Evolutionary conservation across 2,888 invertebrate species (phyloP).

Genomic region (Hemithea aestivaria): DNA sequence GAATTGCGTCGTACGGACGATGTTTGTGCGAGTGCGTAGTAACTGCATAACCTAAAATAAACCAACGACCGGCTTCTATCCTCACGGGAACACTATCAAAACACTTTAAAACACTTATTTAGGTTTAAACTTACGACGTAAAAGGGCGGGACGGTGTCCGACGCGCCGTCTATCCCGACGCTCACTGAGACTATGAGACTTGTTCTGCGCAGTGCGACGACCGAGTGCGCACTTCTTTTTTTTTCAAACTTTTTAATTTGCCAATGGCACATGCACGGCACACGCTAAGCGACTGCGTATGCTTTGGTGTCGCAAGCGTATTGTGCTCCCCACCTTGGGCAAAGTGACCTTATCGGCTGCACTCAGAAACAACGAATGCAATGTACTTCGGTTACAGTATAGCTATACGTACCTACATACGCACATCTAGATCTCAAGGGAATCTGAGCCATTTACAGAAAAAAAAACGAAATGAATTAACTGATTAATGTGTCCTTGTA

Average conservation of each 20-base stretch:
- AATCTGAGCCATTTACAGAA: no score
- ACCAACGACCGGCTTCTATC: conserved; percentile 26
- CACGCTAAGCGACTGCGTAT: conserved; percentile 24
- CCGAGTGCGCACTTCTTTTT: conserved; percentile 48
- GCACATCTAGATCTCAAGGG: no score
- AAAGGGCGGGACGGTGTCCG: conserved; percentile 45
- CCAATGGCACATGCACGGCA: conserved; percentile 32
- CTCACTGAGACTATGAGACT: conserved; percentile 45
- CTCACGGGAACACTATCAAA: no score
- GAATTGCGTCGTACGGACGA: conserved; percentile 62
- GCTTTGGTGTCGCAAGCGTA: conserved; percentile 42
- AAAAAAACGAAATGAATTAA: no score
- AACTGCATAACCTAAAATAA: conserved; percentile 60
- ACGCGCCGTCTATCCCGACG: conserved; percentile 47
- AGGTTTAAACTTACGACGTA: no score
- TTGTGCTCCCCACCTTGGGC: conserved; percentile 59
- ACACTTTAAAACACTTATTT: no score
- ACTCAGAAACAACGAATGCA: conserved; percentile 59
- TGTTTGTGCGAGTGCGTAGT: conserved; percentile 60
- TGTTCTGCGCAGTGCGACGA: conserved; percentile 37
- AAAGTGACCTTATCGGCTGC: conserved; percentile 69
- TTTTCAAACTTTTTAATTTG: conserved; percentile 47
- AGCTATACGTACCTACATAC: neutral
- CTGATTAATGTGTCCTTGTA: no score
- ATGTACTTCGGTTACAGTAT: conserved; percentile 11